Conservation (phyloP, 1,140 invertebrate genomes). For the Drosophila kohkoa region DNA sequence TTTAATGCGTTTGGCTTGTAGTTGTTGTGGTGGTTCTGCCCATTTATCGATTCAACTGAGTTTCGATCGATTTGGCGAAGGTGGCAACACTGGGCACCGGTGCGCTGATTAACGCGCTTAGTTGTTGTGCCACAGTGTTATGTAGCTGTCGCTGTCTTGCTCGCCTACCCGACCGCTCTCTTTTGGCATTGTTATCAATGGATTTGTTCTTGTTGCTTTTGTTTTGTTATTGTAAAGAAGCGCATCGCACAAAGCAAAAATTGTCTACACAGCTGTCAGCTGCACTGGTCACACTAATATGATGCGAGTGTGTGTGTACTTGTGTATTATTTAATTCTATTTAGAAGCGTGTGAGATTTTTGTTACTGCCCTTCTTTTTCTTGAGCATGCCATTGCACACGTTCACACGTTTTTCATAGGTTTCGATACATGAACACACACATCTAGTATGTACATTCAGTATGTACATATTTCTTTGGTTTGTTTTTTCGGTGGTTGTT, state of each 20-base stretch:
- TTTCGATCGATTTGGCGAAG: slow-evolving; percentile 41
- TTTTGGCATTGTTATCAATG: slow-evolving; percentile 73
- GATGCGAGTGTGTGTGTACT: slow-evolving; percentile 34
- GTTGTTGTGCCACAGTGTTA: slow-evolving; percentile 13
- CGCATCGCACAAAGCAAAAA: slow-evolving; percentile 70
- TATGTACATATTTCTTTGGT: slow-evolving; percentile 12
- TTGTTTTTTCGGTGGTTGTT: slow-evolving; percentile 60
- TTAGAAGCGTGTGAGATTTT: slow-evolving; percentile 52
- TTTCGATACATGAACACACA: slow-evolving; percentile 31
- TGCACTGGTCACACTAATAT: slow-evolving; percentile 39
- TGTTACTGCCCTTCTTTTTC: slow-evolving; percentile 58
- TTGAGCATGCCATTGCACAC: slow-evolving; percentile 70
- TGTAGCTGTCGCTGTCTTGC: slow-evolving; percentile 15
- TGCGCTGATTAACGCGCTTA: slow-evolving; percentile 12
- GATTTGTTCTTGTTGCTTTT: slow-evolving; percentile 13
- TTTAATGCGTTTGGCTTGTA: slow-evolving; percentile 26
- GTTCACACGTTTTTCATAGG: slow-evolving; percentile 57
- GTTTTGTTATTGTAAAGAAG: slow-evolving; percentile 45
- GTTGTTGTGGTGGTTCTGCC: slow-evolving; percentile 2
- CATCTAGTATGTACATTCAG: not conserved
- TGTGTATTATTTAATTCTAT: slow-evolving; percentile 23
- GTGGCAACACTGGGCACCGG: slow-evolving; percentile 32
- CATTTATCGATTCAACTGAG: slow-evolving; percentile 43
- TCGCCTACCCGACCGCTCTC: slow-evolving; percentile 38
- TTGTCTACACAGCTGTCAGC: slow-evolving; percentile 74